Base-by-base conservation (phyloP, 2,113 vertebrate genomes). In the Agelaius phoeniceus region DNA sequence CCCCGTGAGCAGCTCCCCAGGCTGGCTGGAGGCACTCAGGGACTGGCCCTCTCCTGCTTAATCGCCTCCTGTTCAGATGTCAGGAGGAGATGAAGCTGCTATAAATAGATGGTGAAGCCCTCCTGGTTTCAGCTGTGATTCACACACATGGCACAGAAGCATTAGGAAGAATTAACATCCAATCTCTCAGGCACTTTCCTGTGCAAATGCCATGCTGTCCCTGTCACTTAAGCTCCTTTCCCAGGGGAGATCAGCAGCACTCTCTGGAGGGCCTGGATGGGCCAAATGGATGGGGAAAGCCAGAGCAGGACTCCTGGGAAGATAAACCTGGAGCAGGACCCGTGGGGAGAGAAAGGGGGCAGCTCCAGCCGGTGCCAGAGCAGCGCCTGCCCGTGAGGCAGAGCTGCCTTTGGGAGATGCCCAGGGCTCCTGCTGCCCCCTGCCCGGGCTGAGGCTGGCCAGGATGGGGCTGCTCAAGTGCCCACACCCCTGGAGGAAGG, bases 131-230 rank as follows among this genome's bases (percentile, higher is more conserved):
- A 94, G 87, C 88, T 69, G 86, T 67, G 92, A 84, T 92, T 96
- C 93, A 78, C 94, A 94, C 74, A 79, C 95, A 74, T 10, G 86
- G 81, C 85, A 84, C 92, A 86, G 90, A 26, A 54, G 96, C 93
- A 95, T 97, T 97, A 97, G 79, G 49, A 23, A 73, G 97, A 97
- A 97, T 97, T 97, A 97, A 90, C 94, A 58, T 83, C 57, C 97
- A 96, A 93, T 96, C 89, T 59, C 90, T 28, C 52, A 2, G 89
- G 93, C 94, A 54, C 87, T 94, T 90, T 67, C 65, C 87, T 83
- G 65, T 59, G 54, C 86, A 72, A 84, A 90, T 20, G n/a, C 78
- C 48, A 13, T 76, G 62, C 89, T 57, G 59, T 27, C 65, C 88
- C 52, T 49, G 48, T 11, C 21, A 41, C 59, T 83, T 96, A 96